Percentiles rank a stretch among this genome's conserved stretches.
phyloP scores from a whole-genome alignment of 2,113 vertebrate species.

The Catharus minimus region DNA sequence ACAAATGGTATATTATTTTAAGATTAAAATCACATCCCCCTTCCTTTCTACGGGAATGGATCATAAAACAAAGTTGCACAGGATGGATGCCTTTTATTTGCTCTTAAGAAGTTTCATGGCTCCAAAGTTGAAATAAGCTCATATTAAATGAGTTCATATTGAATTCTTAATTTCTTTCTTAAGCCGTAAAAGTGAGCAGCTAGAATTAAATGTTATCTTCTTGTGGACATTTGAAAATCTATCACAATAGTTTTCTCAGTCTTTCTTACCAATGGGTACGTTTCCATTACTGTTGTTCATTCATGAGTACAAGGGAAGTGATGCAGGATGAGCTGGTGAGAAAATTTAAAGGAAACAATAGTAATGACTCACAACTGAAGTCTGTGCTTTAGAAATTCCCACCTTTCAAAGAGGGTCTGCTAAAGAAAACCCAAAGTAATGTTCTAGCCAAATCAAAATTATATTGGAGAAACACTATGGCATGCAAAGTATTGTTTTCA shows the following conservation, averaged over 20 bases:
- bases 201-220: background rate
- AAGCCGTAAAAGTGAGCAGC: background rate
- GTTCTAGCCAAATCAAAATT: constrained; percentile 18
- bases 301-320: constrained; percentile 77
- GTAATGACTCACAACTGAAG: constrained; percentile 71
- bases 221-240: background rate
- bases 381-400: constrained; percentile 64
- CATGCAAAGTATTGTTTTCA: constrained; percentile 57
- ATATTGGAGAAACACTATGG: constrained; percentile 38
- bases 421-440: constrained; percentile 45
- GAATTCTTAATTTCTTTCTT: background rate
- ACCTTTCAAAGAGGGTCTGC: constrained; percentile 62
- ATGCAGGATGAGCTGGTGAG: constrained; percentile 70
- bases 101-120: background rate
- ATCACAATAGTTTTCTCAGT: background rate
- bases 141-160: background rate
- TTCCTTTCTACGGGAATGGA: constrained; percentile 13
- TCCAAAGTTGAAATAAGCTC: background rate
- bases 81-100: background rate
- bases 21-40: constrained; percentile 36
- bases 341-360: constrained; percentile 77
- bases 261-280: background rate
- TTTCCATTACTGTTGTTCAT: constrained; percentile 59
- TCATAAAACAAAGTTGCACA: constrained; percentile 18
- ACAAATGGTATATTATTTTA: constrained; percentile 21